Evolutionary conservation across 2,888 invertebrate genomes (phyloP).

Genomic region (Synanthedon tipuliformis): DNA sequence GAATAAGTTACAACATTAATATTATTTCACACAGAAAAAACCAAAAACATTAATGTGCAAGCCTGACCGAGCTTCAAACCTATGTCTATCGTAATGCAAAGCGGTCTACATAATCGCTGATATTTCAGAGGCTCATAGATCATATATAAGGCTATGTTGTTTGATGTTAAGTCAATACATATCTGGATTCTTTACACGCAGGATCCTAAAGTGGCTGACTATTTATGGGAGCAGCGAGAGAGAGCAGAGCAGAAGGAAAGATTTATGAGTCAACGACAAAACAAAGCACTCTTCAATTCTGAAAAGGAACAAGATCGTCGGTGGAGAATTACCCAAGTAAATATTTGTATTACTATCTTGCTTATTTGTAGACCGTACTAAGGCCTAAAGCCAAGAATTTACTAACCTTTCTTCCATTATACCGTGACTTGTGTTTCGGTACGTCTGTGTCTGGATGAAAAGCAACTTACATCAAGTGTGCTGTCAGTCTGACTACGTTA

Average conservation of each 20-base stretch:
- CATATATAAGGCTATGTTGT: too few species aligned
- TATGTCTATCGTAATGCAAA: background rate
- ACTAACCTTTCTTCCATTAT: background rate
- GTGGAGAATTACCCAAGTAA: constrained; percentile 62
- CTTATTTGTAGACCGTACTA: background rate
- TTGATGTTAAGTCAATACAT: too few species aligned
- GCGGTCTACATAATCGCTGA: background rate
- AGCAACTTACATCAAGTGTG: too few species aligned
- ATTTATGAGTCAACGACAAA: constrained; percentile 75
- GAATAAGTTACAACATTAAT: too few species aligned
- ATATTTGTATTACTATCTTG: background rate
- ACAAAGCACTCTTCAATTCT: constrained; percentile 71
- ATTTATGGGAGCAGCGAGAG: constrained; percentile 88
- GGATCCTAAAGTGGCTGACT: constrained; percentile 92
- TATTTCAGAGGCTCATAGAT: background rate
- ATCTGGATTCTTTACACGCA: constrained; percentile 17
- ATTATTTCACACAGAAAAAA: too few species aligned
- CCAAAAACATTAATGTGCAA: too few species aligned
- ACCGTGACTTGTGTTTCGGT: background rate
- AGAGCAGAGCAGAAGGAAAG: constrained; percentile 82
- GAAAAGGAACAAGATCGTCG: constrained; percentile 74
- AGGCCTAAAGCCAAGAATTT: too few species aligned
- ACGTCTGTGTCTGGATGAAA: background rate
- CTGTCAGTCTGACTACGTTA: too few species aligned
- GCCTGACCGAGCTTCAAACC: too few species aligned